A percentile compares a stretch with the other conserved stretches of the same genome.
Evolutionary conservation across 2,113 vertebrate genomes (phyloP).

Genomic region (Castor canadensis): DNA sequence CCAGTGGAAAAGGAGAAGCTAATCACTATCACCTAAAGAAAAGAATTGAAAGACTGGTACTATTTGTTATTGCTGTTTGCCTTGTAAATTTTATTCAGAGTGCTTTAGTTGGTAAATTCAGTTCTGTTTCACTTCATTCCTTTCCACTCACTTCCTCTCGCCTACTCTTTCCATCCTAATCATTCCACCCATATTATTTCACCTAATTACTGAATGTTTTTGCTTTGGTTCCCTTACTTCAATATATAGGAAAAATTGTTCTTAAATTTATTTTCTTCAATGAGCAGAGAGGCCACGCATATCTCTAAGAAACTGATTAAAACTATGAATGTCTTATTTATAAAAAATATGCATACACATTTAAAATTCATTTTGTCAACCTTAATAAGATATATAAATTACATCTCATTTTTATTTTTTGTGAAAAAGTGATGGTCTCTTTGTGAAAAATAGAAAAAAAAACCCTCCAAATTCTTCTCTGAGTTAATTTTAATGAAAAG

Average conservation of each 20-base stretch:
- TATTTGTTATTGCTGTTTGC: neutral
- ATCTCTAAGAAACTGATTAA: neutral
- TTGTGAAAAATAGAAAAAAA: neutral
- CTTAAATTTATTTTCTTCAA: neutral
- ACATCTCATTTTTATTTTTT: neutral
- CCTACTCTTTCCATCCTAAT: neutral
- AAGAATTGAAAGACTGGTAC: neutral
- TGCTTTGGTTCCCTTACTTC: neutral
- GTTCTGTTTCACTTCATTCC: neutral
- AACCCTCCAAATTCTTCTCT: neutral
- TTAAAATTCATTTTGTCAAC: constrained; percentile 24
- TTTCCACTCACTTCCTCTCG: neutral
- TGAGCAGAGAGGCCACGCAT: neutral
- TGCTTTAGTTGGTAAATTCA: neutral
- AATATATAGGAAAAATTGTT: neutral
- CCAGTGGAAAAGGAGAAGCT: neutral
- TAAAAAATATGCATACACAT: neutral
- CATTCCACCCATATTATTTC: neutral
- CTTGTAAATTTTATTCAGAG: neutral
- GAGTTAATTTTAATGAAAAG: neutral
- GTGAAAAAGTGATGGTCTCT: neutral
- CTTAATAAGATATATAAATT: neutral
- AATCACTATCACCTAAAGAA: neutral
- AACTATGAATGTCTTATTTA: neutral
- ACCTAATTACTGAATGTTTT: neutral